Percentiles rank a stretch among this genome's conserved stretches.
These are phyloP conservation scores for Fratercula arctica DNA, from an alignment of 2,797 vertebrate genomes.

Conservation along the genomic window DNA sequence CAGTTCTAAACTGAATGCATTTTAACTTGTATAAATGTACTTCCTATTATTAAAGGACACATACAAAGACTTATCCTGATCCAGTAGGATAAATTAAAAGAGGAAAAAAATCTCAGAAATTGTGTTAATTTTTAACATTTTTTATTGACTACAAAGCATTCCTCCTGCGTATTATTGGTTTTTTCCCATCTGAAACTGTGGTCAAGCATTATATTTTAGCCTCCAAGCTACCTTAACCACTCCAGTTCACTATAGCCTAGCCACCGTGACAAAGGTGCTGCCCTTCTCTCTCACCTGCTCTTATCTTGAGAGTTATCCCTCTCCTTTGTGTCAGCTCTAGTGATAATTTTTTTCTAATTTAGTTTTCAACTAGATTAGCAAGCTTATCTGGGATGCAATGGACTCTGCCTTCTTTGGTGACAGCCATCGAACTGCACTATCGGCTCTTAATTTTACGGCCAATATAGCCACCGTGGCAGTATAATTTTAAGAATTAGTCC, in stretches of 20 bases:
- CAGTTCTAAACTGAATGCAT: neutral
- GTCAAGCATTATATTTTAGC: neutral
- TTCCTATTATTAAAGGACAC: neutral
- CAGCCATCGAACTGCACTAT: neutral
- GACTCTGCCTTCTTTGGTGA: neutral
- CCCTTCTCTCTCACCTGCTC: neutral
- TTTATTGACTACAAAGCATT: neutral
- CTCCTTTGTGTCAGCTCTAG: neutral
- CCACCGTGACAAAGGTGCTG: neutral
- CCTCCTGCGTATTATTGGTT: neutral
- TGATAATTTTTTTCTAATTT: neutral
- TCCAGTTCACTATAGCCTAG: neutral
- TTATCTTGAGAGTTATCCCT: neutral
- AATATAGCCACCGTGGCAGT: neutral
- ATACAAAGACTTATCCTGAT: neutral
- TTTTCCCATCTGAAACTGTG: neutral
- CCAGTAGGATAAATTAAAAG: neutral
- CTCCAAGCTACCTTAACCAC: neutral
- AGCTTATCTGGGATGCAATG: neutral
- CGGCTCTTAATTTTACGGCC: neutral
- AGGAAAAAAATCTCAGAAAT: accelerated
- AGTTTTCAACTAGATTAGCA: neutral
- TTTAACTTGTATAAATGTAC: neutral
- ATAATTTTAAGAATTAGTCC: neutral
- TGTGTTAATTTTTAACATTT: neutral